Evolutionary conservation across 2,797 vertebrate species (phyloP).

Genomic region (Anolis apletophallus): DNA sequence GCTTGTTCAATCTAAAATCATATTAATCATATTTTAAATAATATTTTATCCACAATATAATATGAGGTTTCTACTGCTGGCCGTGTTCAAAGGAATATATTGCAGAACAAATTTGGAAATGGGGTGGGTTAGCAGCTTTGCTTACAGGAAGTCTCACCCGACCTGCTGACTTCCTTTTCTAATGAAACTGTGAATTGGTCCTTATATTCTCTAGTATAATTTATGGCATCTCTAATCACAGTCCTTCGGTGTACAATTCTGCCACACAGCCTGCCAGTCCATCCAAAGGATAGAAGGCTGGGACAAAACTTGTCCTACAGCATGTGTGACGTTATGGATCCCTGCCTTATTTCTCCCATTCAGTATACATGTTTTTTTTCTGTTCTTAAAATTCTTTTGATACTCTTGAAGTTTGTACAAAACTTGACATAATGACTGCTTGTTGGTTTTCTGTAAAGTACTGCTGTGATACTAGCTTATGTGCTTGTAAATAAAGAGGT

Average conservation of each 20-base stretch:
- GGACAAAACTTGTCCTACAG: neutral
- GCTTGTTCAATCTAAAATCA: conserved; percentile 24
- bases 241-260: neutral
- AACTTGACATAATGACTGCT: conserved; percentile 57
- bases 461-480: conserved; percentile 54
- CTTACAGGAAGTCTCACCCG: neutral
- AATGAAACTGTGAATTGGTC: neutral
- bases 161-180: neutral
- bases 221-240: neutral
- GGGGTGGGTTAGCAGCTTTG: neutral
- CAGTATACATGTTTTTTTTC: conserved; percentile 54
- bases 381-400: conserved; percentile 47
- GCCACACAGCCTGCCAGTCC: neutral
- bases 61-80: neutral
- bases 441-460: conserved; percentile 67
- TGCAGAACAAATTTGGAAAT: conserved; percentile 12
- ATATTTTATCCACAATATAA: neutral
- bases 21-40: neutral
- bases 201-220: conserved; percentile 5
- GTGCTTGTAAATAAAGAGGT: conserved; percentile 82
- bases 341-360: conserved; percentile 44
- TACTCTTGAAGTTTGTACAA: conserved; percentile 73
- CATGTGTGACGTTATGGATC: neutral
- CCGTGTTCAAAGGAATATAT: neutral
- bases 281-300: neutral